Conservation (phyloP, 2,113 vertebrate genomes). For the Hypanus sabinus region DNA sequence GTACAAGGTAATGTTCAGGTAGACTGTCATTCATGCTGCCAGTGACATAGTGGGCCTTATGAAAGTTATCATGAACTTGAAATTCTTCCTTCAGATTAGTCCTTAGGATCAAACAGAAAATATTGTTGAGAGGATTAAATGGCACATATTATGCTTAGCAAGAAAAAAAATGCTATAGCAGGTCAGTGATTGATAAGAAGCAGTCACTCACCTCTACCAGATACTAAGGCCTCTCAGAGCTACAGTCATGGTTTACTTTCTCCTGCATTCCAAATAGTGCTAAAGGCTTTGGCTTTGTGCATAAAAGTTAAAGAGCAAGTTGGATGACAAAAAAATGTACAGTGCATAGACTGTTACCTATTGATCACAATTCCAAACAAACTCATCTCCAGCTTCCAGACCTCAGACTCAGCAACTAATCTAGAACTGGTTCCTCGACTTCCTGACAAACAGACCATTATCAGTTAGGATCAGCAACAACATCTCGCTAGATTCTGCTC, state of each 20-base stretch:
- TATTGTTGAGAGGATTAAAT: background rate
- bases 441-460: too few species aligned
- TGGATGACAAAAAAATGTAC: too few species aligned
- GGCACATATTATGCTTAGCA: background rate
- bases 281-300: background rate
- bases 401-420: too few species aligned
- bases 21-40: conserved; percentile 16
- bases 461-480: too few species aligned
- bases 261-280: background rate
- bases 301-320: background rate
- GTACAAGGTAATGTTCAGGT: conserved; percentile 30
- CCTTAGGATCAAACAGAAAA: background rate
- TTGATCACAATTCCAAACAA: too few species aligned
- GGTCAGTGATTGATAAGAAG: background rate
- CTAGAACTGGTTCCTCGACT: too few species aligned
- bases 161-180: background rate
- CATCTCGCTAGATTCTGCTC: too few species aligned
- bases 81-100: conserved; percentile 31
- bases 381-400: too few species aligned
- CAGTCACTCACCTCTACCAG: background rate
- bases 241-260: background rate
- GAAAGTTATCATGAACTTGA: conserved; percentile 35
- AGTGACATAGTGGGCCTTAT: conserved; percentile 15
- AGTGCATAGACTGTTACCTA: too few species aligned
- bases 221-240: background rate